Evolutionary conservation across 2,113 vertebrate species (phyloP), one percentile per base, ranked within the genome.

Genomic region (Atractosteus spatula): DNA sequence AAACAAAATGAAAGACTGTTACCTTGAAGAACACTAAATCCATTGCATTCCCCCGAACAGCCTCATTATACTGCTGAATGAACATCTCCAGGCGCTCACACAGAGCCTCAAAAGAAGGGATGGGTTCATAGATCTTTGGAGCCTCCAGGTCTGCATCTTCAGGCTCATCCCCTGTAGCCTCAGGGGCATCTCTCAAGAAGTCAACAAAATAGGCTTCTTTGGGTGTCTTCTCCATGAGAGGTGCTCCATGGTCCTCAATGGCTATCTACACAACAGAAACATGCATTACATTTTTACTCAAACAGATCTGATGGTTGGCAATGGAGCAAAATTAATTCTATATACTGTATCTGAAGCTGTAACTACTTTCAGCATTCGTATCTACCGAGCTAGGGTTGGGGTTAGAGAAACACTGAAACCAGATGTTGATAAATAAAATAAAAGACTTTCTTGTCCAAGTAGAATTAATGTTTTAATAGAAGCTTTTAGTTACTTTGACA

Each of bases 21-120:
- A 95, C 93, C 92, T 87, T 89, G 77, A 95, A 95, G 84, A 95
- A 95, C 41, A 95, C 93, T 68, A 95, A 87, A 82, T 94, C 92
- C 91, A 94, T 93, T 65, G 84, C 79, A 69, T 89, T 79, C 70
- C 92, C 93, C 79, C 91, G 89, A 71, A 89, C 80, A 3, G 82
- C 84, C 69, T 95, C 94, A 70, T 94, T 95, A 81, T 93, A 94
- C 74, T 93, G 93, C 29, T 87, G 85, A 83, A 92, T 84, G 75
- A 91, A 93, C 14, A 81, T 55, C 2, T 54, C 73, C 62, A 95
- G 84, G 10, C 89, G 90, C 73, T 90, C 90, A 1, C 87, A 82
- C 78, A 94, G 83, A 12, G 72, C 77, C 47, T 90, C 81, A 78
- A 94, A 85, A 8, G 91, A 93, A 2, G 87, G 85, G 74, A 93